Conservation (phyloP, 2,797 vertebrate species). For the Kryptolebias ocellatus region DNA sequence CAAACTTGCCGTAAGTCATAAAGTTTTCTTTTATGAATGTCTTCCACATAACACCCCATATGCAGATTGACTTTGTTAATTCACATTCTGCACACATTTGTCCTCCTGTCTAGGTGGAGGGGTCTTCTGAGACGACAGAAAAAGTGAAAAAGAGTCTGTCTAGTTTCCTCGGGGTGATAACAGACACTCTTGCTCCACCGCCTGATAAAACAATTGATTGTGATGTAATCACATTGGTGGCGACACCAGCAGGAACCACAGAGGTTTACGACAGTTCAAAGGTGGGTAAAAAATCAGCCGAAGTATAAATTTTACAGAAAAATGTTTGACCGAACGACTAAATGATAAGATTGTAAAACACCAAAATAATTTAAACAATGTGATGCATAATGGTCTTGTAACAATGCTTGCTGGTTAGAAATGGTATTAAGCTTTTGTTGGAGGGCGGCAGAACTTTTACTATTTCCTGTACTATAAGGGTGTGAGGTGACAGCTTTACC, state of each 20-base stretch:
- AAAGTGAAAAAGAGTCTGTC: constrained; percentile 95
- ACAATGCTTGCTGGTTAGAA: neutral
- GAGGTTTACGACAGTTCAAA: constrained; percentile 96
- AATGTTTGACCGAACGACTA: neutral
- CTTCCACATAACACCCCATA: neutral
- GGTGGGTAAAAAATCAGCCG: constrained; percentile 74
- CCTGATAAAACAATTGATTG: constrained; percentile 98
- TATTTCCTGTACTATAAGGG: no score
- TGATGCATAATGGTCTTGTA: neutral
- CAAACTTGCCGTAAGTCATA: constrained; percentile 87
- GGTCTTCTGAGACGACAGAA: constrained; percentile 91
- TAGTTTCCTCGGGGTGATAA: constrained; percentile 96
- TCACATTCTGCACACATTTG: neutral
- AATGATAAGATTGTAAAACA: no score
- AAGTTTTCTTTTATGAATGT: neutral
- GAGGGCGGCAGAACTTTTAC: no score
- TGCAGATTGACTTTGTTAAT: neutral
- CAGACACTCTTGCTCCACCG: constrained; percentile 94
- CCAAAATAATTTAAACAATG: no score
- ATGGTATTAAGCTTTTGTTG: no score
- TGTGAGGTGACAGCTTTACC: neutral
- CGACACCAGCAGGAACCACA: constrained; percentile 93
- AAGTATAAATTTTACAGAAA: neutral
- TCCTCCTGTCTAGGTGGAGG: constrained; percentile 84
- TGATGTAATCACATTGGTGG: constrained; percentile 96